Evolutionary conservation across 2,797 vertebrate species (phyloP).

Genomic region (Phalloptychus januarius): DNA sequence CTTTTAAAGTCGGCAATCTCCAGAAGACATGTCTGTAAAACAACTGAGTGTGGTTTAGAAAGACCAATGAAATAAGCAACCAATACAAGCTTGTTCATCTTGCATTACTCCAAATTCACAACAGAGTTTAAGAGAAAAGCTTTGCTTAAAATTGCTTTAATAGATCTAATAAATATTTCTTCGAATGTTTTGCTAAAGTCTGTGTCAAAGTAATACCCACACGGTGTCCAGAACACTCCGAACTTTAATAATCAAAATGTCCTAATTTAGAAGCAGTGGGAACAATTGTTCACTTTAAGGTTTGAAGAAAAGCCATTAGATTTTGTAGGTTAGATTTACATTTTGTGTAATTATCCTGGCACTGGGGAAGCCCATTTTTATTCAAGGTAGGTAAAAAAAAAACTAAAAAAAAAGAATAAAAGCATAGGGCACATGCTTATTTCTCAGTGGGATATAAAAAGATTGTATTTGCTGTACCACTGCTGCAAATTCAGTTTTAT

Average conservation of each 20-base stretch:
- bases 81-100: not conserved
- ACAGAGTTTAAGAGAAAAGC: no score
- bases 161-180: not conserved
- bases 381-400: not conserved
- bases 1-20: not conserved
- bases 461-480: not conserved
- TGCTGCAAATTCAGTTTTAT: constrained; percentile 1
- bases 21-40: not conserved
- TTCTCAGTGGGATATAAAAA: not conserved
- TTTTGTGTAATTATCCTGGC: not conserved
- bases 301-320: not conserved
- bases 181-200: not conserved
- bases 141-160: no score
- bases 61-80: not conserved
- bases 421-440: not conserved
- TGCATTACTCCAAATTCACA: not conserved
- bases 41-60: not conserved
- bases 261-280: not conserved
- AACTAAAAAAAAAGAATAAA: no score
- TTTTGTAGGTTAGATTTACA: no score
- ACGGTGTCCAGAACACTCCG: not conserved
- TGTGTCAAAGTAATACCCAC: not conserved
- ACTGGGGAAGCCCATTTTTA: not conserved
- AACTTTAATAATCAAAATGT: not conserved
- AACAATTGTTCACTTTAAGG: not conserved